Evolutionary conservation across 2,797 vertebrate species (phyloP).

Genomic region (Chelon labrosus): DNA sequence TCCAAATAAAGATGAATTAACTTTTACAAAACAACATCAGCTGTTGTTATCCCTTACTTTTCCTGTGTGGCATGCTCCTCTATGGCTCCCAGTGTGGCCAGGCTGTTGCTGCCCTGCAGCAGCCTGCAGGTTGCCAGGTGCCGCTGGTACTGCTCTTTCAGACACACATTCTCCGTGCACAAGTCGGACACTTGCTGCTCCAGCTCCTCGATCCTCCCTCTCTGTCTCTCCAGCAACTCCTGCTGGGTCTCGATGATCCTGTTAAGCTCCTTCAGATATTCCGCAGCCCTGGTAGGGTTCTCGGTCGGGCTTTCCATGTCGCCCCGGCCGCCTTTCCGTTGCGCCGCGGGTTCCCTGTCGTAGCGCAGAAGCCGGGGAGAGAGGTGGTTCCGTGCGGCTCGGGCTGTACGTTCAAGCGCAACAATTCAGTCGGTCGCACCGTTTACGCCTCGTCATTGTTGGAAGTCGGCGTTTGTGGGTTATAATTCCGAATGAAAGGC

Average conservation of each 20-base stretch:
- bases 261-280: constrained; percentile 94
- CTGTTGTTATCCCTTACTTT: constrained; percentile 84
- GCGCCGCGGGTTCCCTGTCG: constrained; percentile 23
- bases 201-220: constrained; percentile 92
- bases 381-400: constrained; percentile 22
- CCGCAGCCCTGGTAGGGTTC: constrained; percentile 91
- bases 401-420: constrained; percentile 52
- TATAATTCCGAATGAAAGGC: constrained; percentile 4
- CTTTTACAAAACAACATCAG: background rate
- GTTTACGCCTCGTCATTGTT: constrained; percentile 81
- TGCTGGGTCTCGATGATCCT: constrained; percentile 96
- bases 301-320: constrained; percentile 88
- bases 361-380: constrained; percentile 28
- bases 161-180: constrained; percentile 89
- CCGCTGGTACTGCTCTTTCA: constrained; percentile 91
- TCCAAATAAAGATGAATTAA: background rate
- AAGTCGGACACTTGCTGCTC: constrained; percentile 96
- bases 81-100: constrained; percentile 81
- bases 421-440: constrained; percentile 55
- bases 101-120: constrained; percentile 80
- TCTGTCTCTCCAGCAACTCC: constrained; percentile 93
- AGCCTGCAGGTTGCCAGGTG: constrained; percentile 92
- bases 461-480: constrained; percentile 24
- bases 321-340: constrained; percentile 15
- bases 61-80: constrained; percentile 84